Percentiles rank a stretch among this genome's conserved stretches.
Evolutionary conservation across 2,888 invertebrate genomes (phyloP).

Genomic region (Creontiades dilutus): DNA sequence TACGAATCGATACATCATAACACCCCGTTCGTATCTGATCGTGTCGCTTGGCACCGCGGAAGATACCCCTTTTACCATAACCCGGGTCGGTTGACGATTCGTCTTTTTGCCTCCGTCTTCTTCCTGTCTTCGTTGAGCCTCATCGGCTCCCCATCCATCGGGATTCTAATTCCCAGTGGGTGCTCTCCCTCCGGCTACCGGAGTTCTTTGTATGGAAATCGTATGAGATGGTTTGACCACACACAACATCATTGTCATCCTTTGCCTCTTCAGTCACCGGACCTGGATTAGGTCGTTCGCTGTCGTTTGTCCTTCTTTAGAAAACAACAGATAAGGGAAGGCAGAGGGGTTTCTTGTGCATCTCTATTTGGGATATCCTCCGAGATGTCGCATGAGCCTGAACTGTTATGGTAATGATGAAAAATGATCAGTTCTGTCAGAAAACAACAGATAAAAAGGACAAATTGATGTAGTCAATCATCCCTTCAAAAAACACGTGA

Average conservation of each 20-base stretch:
- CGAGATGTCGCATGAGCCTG: neutral
- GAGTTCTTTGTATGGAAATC: conserved; percentile 68
- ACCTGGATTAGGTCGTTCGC: conserved; percentile 53
- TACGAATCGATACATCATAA: conserved; percentile 53
- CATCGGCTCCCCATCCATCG: conserved; percentile 28
- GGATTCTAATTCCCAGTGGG: conserved; percentile 23
- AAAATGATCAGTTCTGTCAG: neutral
- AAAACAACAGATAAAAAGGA: too few relatives aligned
- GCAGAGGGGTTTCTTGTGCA: conserved; percentile 8
- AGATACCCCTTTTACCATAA: neutral
- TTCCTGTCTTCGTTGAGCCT: neutral
- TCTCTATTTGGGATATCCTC: conserved; percentile 43
- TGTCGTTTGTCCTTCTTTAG: conserved; percentile 65
- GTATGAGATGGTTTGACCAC: conserved; percentile 60
- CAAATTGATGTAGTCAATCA: too few relatives aligned
- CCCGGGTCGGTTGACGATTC: too few relatives aligned
- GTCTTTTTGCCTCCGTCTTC: neutral
- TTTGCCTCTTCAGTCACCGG: conserved; percentile 36
- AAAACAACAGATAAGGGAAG: conserved; percentile 59
- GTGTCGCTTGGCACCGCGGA: neutral
- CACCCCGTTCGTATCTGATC: conserved; percentile 35
- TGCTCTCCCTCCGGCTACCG: conserved; percentile 47
- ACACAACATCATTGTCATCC: conserved; percentile 70
- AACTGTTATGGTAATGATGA: conserved; percentile 18
- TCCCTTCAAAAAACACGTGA: too few relatives aligned